These are phyloP conservation scores for Exaiptasia diaphana DNA, from an alignment of 64 coral and sea anemone species.

Conservation along the genomic window DNA sequence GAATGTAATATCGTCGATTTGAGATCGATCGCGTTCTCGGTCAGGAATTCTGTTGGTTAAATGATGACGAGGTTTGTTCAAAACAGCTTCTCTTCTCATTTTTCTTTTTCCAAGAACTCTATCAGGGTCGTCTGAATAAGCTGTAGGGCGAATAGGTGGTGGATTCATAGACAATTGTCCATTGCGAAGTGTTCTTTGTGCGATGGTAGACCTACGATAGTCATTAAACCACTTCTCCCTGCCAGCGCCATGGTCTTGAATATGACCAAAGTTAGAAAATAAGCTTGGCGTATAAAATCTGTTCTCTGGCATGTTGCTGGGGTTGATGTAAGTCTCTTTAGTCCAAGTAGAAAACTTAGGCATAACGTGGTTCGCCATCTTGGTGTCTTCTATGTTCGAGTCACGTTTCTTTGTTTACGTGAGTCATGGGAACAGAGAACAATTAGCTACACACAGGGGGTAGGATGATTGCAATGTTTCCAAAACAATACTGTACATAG, in stretches of 20 bases:
- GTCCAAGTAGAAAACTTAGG: conserved; percentile 69
- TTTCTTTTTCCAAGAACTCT: conserved; percentile 76
- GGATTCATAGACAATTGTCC: conserved; percentile 55
- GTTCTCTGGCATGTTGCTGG: conserved; percentile 64
- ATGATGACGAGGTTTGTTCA: conserved; percentile 73
- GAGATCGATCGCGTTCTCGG: conserved; percentile 74
- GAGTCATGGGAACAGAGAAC: not conserved
- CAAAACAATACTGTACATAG: too few relatives aligned
- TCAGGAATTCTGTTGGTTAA: conserved; percentile 81
- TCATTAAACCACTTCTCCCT: conserved; percentile 97
- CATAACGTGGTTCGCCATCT: conserved; percentile 42
- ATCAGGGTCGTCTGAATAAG: conserved; percentile 82
- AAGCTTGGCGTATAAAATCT: conserved; percentile 74
- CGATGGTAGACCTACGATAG: conserved; percentile 70
- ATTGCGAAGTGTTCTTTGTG: conserved; percentile 61
- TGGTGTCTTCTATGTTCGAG: not conserved
- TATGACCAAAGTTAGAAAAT: conserved; percentile 50
- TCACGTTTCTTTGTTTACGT: not conserved
- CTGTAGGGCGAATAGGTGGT: conserved; percentile 74
- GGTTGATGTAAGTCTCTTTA: conserved; percentile 74
- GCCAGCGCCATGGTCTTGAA: conserved; percentile 34
- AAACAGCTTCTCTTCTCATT: conserved; percentile 59
- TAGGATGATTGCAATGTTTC: too few relatives aligned
- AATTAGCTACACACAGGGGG: not conserved
- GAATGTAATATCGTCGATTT: conserved; percentile 53